Evolutionary conservation across 2,797 vertebrate genomes (phyloP).

Genomic region (Pelochelys cantorii): DNA sequence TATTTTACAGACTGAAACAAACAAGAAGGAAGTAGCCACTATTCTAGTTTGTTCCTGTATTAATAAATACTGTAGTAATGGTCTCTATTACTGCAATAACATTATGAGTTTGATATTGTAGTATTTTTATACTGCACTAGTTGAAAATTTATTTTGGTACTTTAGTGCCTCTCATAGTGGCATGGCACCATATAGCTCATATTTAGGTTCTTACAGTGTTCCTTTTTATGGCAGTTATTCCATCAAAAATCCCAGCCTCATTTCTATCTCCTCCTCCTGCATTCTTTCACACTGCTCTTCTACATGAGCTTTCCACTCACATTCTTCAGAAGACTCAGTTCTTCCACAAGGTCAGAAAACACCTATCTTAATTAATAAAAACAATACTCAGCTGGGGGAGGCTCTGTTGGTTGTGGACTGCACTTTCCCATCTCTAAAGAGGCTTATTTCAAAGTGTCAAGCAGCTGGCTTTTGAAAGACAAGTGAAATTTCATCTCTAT

Average conservation of each 20-base stretch:
- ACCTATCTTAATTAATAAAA: neutral
- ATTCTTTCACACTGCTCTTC: neutral
- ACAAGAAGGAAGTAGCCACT: fast-evolving
- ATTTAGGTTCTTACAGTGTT: neutral
- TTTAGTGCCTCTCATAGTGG: fast-evolving
- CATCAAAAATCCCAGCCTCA: neutral
- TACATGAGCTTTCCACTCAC: neutral
- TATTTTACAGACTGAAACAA: neutral
- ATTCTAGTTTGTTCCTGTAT: neutral
- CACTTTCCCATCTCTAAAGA: neutral
- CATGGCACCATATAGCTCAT: neutral
- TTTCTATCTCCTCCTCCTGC: neutral
- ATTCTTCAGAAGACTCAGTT: neutral
- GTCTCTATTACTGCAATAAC: neutral
- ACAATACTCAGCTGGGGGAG: neutral
- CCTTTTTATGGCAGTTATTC: neutral
- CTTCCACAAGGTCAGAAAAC: neutral
- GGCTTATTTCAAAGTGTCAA: neutral
- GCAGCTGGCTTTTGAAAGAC: neutral
- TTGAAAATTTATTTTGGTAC: neutral
- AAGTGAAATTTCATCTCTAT: neutral
- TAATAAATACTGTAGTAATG: neutral
- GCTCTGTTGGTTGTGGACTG: neutral
- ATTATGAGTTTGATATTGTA: neutral
- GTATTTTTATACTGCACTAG: neutral